Base-by-base conservation (phyloP, 2,113 vertebrate species). In the Gadus macrocephalus region DNA sequence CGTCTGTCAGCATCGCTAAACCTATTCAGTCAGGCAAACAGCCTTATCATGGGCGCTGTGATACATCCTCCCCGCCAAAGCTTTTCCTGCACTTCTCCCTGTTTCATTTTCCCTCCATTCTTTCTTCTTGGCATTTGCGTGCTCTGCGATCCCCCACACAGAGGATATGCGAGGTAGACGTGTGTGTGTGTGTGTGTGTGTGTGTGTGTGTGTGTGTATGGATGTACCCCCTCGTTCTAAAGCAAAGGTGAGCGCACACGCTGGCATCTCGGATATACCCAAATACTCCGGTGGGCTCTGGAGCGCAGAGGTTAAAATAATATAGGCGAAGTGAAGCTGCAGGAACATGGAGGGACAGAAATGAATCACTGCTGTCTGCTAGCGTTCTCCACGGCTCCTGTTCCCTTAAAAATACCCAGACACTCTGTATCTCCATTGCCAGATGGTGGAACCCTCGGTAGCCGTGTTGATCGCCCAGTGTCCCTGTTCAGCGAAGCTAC, bases 21-120 rank as follows among this genome's bases (percentile, higher is more conserved):
- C 69, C 73, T 69, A 73, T 84, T 81, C 62, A 73, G 68, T 69
- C 64, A 73, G 58, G 69, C 68, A 63, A 62, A 66, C 35, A 53
- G 71, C 74, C 73, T 85, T 80, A 85, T 88, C 76, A 79, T 72
- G 79, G 75, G 74, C 15, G 62, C 66, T 80, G 87, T 83, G 80
- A 83, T 72, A 73, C 78, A 78, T 86, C 79, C 75, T 78, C 63
- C 59, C 68, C 71, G 66, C 68, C 60, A 66, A 56, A 69, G 80
- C 53, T 63, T 73, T 73, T 70, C 68, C 61, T 74, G 66, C 28
- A 15, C 53, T 15, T 55, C 53, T 5, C 16, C 53, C 20, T 58
- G 15, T n/a, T 58, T 58, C 55, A 14, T 58, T 58, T 58, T 58
- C 55, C 5, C 20, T 11, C 20, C 9, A 66, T 67, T 55, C 15